phyloP scores from a whole-genome alignment of 2,888 invertebrate species.

The Melanotus villosus region DNA sequence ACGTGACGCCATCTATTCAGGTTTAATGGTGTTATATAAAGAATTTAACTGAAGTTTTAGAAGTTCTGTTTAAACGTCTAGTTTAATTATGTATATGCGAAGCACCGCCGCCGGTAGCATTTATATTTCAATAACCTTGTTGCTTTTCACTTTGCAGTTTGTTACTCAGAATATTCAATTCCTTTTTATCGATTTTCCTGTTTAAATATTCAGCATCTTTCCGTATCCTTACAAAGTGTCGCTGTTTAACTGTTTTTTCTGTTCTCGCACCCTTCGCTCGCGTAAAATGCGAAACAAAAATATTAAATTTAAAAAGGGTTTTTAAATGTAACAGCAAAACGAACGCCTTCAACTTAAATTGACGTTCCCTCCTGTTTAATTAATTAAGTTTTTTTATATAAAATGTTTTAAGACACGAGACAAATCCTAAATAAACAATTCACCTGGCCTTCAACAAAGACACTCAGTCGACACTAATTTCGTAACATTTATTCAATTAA shows the following conservation, averaged over 20 bases:
- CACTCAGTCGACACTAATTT: too few species aligned
- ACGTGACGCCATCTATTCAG: conserved; percentile 38
- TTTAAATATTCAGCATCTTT: conserved; percentile 45
- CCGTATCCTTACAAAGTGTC: conserved; percentile 38
- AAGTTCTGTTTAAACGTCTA: conserved; percentile 50
- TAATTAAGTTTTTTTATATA: neutral
- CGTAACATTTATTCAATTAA: too few species aligned
- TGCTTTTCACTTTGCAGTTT: conserved; percentile 50
- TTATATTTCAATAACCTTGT: conserved; percentile 52
- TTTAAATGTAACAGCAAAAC: neutral
- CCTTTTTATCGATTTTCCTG: conserved; percentile 45
- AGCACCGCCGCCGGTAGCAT: conserved; percentile 50
- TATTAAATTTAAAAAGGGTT: conserved; percentile 17
- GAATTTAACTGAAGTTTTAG: conserved; percentile 45
- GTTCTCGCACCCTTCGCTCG: conserved; percentile 11
- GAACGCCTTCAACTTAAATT: neutral
- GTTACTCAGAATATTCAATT: conserved; percentile 48
- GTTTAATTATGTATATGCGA: conserved; percentile 51
- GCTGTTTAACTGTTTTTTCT: conserved; percentile 32
- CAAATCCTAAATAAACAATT: too few species aligned
- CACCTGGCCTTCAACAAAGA: too few species aligned
- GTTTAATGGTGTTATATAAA: conserved; percentile 43
- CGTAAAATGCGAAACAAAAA: conserved; percentile 18
- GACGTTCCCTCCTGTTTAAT: neutral
- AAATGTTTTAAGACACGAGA: too few species aligned